These are phyloP conservation scores for Drosophila macrospina DNA, from an alignment of 2,888 invertebrate species.

Conservation along the genomic window DNA sequence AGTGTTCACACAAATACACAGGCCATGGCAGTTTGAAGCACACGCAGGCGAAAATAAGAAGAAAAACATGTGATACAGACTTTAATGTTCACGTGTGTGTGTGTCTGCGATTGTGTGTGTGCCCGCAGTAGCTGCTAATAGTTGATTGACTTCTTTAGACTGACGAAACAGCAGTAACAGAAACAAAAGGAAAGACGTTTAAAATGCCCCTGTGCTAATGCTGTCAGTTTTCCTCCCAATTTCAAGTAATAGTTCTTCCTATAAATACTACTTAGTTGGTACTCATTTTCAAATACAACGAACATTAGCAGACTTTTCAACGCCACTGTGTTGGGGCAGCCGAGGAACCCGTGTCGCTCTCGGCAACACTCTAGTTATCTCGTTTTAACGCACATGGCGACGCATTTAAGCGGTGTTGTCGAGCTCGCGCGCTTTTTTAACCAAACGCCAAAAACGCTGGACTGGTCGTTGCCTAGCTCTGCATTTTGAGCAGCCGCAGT, in stretches of 20 bases:
- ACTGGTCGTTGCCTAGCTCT: conserved; percentile 19
- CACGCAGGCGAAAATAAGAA: conserved; percentile 78
- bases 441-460: conserved; percentile 46
- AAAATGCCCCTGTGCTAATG: conserved; percentile 46
- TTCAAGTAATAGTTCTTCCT: conserved; percentile 33
- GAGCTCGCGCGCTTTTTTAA: conserved; percentile 73
- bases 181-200: conserved; percentile 17
- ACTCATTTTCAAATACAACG: conserved; percentile 26
- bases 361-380: conserved; percentile 67
- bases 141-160: conserved; percentile 78
- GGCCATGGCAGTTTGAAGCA: conserved; percentile 35
- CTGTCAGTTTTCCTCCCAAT: conserved; percentile 48
- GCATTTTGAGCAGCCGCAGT: conserved; percentile 49
- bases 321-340: conserved; percentile 57
- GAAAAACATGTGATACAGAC: conserved; percentile 82
- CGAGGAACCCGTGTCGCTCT: conserved; percentile 32
- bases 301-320: conserved; percentile 49
- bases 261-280: conserved; percentile 46
- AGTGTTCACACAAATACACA: conserved; percentile 63
- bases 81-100: conserved; percentile 46
- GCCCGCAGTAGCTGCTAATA: conserved; percentile 69
- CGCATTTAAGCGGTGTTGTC: conserved; percentile 32
- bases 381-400: conserved; percentile 66
- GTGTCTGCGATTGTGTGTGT: conserved; percentile 13
- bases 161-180: conserved; percentile 22